phyloP scores from a whole-genome alignment of 2,797 vertebrate genomes.

The Micrastur ruficollis region DNA sequence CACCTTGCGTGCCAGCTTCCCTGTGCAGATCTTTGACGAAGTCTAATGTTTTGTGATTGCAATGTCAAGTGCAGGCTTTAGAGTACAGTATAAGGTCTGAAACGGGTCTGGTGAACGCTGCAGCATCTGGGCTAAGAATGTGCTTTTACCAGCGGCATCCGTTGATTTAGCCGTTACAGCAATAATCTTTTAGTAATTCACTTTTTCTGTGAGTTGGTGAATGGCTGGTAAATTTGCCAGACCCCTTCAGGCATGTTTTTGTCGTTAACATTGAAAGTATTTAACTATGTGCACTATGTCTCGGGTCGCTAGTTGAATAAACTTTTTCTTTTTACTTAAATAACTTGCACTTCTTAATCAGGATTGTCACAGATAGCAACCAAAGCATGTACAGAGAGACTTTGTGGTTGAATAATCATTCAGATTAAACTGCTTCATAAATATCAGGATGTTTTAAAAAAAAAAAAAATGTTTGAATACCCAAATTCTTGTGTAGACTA shows the following conservation, averaged over 20 bases:
- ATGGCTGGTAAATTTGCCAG: neutral
- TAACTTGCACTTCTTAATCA: slow-evolving; percentile 6
- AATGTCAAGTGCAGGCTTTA: neutral
- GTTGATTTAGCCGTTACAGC: neutral
- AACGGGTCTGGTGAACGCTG: neutral
- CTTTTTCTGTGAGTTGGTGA: neutral
- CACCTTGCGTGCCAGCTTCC: neutral
- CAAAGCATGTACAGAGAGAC: neutral
- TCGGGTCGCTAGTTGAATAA: neutral
- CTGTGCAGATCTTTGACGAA: neutral
- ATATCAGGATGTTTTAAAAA: neutral
- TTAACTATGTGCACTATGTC: neutral
- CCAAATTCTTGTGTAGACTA: neutral
- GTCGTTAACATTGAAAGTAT: neutral
- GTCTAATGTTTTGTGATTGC: neutral
- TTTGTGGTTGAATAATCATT: neutral
- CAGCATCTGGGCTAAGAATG: neutral
- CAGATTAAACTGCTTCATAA: slow-evolving; percentile 7
- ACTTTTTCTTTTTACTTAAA: neutral
- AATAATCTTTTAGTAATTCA: neutral
- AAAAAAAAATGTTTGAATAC: neutral
- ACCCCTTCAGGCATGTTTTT: neutral
- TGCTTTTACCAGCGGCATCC: neutral
- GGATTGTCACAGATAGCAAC: neutral
- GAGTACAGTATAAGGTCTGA: neutral